These are phyloP conservation scores for Dascyllus trimaculatus DNA, from an alignment of 2,113 vertebrate species.

Conservation along the genomic window DNA sequence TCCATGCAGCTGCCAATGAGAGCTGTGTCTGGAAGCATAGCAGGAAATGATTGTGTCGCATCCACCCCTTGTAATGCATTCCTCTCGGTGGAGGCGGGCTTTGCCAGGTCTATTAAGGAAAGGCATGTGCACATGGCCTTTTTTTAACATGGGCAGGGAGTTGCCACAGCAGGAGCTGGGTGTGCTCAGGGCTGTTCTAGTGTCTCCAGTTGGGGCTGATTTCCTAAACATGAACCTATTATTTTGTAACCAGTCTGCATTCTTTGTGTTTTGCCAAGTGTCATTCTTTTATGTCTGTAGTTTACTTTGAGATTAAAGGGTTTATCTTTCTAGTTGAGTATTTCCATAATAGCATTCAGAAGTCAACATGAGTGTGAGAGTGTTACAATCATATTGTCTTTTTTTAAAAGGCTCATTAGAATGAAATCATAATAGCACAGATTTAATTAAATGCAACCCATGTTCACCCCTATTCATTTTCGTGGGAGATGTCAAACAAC, in stretches of 20 bases:
- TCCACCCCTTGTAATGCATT: background rate
- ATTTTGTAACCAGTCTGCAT: no score
- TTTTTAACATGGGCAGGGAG: background rate
- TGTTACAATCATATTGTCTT: background rate
- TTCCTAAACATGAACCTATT: no score
- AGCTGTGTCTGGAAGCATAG: background rate
- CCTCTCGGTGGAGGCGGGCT: background rate
- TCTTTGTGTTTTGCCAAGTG: background rate
- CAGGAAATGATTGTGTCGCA: background rate
- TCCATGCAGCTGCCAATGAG: background rate
- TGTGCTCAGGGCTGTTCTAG: background rate
- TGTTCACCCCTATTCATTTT: no score
- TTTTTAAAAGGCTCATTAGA: no score
- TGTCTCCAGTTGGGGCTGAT: no score
- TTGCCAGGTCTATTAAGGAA: background rate
- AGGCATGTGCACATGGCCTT: constrained; percentile 1
- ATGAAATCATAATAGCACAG: no score
- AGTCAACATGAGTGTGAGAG: background rate
- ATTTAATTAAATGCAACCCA: no score
- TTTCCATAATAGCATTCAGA: background rate
- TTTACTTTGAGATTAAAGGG: background rate
- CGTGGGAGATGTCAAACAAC: no score
- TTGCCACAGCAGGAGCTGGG: background rate
- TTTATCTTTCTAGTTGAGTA: background rate
- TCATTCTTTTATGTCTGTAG: background rate